phyloP scores from a whole-genome alignment of 2,888 invertebrate genomes.

The Lycaena phlaeas region DNA sequence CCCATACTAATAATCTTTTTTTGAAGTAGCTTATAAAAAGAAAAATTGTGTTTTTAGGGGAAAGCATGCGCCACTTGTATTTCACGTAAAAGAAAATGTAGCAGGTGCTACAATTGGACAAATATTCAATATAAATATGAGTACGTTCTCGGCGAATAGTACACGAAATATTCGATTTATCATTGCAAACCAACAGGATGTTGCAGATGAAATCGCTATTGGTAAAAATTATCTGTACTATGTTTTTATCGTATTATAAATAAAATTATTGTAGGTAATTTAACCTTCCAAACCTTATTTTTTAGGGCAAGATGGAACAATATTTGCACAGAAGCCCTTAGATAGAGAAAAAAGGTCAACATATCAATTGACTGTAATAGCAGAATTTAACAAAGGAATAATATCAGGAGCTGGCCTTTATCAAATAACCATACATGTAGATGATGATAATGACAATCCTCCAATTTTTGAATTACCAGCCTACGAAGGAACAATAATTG shows the following conservation, averaged over 20 bases:
- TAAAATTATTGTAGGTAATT: too few species aligned
- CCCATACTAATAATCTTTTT: background rate
- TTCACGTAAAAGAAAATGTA: conserved; percentile 83
- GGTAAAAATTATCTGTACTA: conserved; percentile 54
- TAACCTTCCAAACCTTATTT: too few species aligned
- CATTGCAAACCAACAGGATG: conserved; percentile 88
- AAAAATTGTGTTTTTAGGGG: conserved; percentile 60
- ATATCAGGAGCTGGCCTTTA: conserved; percentile 82
- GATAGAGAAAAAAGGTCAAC: conserved; percentile 83
- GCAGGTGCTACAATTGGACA: conserved; percentile 82
- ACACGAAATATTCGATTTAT: conserved; percentile 77
- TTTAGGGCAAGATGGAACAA: conserved; percentile 78
- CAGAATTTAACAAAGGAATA: conserved; percentile 81
- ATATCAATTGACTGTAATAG: conserved; percentile 85
- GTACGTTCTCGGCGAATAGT: conserved; percentile 35
- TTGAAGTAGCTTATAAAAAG: background rate
- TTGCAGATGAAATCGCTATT: conserved; percentile 83
- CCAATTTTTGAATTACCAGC: conserved; percentile 81
- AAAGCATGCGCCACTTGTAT: conserved; percentile 80
- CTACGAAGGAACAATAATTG: conserved; percentile 84
- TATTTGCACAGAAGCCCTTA: conserved; percentile 82
- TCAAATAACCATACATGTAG: conserved; percentile 84
- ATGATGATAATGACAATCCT: conserved; percentile 90
- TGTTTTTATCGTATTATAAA: background rate
- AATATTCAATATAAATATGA: conserved; percentile 74